These are phyloP conservation scores for Leucania comma DNA, from an alignment of 2,888 invertebrate genomes.

Conservation along the genomic window DNA sequence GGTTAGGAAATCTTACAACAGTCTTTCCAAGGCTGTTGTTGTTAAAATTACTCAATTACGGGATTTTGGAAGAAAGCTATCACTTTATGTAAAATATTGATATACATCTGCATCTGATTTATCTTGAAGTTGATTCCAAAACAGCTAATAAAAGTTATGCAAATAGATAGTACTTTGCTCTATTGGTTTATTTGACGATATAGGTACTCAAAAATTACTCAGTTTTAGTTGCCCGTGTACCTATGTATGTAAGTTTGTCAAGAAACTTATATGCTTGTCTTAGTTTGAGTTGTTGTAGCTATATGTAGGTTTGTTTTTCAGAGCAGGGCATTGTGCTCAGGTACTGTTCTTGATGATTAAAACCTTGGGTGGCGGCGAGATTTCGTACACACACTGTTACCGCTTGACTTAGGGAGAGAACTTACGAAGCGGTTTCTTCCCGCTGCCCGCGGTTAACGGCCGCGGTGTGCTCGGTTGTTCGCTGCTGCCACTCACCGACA, in stretches of 20 bases:
- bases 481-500: too few relatives aligned
- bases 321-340: slow-evolving; percentile 12
- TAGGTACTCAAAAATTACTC: background rate
- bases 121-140: background rate
- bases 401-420: too few relatives aligned
- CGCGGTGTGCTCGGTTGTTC: too few relatives aligned
- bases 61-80: too few relatives aligned
- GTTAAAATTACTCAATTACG: too few relatives aligned
- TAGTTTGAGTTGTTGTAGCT: background rate
- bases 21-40: too few relatives aligned
- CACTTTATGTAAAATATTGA: too few relatives aligned
- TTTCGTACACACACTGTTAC: too few relatives aligned
- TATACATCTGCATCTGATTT: background rate
- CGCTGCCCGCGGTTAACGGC: too few relatives aligned
- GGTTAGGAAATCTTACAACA: too few relatives aligned
- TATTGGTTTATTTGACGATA: too few relatives aligned
- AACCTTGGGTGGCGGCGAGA: background rate
- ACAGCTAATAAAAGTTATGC: background rate
- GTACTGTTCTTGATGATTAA: background rate
- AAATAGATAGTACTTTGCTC: background rate
- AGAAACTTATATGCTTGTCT: background rate
- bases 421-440: too few relatives aligned
- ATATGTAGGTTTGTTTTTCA: slow-evolving; percentile 2
- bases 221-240: slow-evolving; percentile 26
- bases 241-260: slow-evolving; percentile 14